Base-by-base conservation (phyloP, 2,797 vertebrate species). In the Glyptemys insculpta region DNA sequence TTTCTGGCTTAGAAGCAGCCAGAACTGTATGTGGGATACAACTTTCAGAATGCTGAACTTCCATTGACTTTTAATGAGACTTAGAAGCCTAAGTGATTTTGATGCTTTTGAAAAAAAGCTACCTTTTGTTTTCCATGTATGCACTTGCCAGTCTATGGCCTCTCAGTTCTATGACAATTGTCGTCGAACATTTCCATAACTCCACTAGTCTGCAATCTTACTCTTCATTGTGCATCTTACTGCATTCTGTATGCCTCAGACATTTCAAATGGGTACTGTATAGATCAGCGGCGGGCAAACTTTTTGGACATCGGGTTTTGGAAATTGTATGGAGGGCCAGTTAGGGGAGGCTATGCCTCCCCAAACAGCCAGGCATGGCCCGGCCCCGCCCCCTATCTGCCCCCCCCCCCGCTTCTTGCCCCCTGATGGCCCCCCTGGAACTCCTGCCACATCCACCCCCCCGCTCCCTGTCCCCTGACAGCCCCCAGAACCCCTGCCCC, bases 261-360 rank as follows among this genome's bases (percentile, higher is more conserved):
- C 12, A 53, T 52, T 80, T 53, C 21, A 80, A 72, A 9, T 0
- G 4, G 37, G 44, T 5, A 5, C n/a, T 29, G 0, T 0, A n/a
- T 59, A 0, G 3, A 79, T 50, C 50, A 50, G 50, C 5, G 5
- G 50, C 15, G 15, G 50, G 50, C 15, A 50, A 50, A 50, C 50
- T 5, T 50, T 50, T 50, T 50, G 50, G 50, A 50, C 15, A 50
- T 15, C 15, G 14, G 50, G 50, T 15, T 50, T 50, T 50, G 5
- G 50, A 50, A 50, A 50, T 50, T 50, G 50, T 50, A 50, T 50
- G 50, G 50, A 16, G 50, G 15, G 15, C 15, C 15, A 2, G 15
- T 50, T 50, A 50, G 50, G 50, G 50, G 14, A 50, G 50, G 50
- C 50, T 50, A 5, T 50, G 50, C 50, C 50, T 50, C 15, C 50